phyloP scores from a whole-genome alignment of 2,888 invertebrate species.

The Diabrotica balteata region DNA sequence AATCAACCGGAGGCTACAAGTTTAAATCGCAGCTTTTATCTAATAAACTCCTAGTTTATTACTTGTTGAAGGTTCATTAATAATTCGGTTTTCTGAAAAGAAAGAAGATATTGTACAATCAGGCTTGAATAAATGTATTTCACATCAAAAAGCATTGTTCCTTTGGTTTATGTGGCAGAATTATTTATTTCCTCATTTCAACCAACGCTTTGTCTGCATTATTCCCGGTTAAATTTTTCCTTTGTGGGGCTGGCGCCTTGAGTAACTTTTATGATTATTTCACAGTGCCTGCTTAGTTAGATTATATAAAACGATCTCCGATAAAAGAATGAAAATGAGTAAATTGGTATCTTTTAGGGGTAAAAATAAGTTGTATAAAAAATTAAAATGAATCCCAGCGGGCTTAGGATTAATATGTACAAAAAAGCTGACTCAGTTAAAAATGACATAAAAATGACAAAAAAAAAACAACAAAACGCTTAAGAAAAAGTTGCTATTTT shows the following conservation, averaged over 20 bases:
- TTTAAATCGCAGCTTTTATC: too few relatives aligned
- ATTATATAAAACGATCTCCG: conserved; percentile 9
- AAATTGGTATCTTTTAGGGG: too few relatives aligned
- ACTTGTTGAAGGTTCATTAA: too few relatives aligned
- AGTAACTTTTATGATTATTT: conserved; percentile 6
- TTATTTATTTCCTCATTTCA: conserved; percentile 51
- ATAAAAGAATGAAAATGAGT: background rate
- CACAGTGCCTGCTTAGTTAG: conserved; percentile 4
- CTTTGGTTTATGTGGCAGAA: conserved; percentile 44
- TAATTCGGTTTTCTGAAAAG: background rate
- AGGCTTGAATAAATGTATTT: conserved; percentile 36
- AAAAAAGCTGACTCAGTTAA: too few relatives aligned
- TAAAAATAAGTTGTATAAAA: too few relatives aligned
- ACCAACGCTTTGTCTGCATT: conserved; percentile 47
- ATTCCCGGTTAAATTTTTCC: conserved; percentile 23
- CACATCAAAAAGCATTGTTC: conserved; percentile 44
- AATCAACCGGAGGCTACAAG: too few relatives aligned
- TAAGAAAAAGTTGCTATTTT: too few relatives aligned
- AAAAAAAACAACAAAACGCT: too few relatives aligned
- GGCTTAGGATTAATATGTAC: too few relatives aligned
- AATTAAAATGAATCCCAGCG: too few relatives aligned
- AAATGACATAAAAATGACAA: too few relatives aligned
- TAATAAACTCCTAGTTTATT: too few relatives aligned
- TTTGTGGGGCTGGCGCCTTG: background rate
- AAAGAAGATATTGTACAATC: conserved; percentile 1